These are phyloP conservation scores for Anser cygnoides DNA, from an alignment of 2,113 vertebrate genomes.

Conservation along the genomic window DNA sequence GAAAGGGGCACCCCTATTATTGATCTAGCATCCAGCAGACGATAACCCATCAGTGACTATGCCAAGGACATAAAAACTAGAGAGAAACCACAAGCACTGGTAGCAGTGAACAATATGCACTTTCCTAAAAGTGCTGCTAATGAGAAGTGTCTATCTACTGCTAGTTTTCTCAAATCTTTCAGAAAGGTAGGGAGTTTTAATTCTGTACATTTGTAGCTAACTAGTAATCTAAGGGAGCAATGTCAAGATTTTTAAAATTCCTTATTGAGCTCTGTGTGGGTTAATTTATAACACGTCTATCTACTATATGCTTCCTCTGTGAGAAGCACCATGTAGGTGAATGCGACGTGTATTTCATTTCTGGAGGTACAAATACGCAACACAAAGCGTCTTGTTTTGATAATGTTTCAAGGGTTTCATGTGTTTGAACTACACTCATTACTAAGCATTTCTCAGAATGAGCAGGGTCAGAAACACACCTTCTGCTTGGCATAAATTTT, in stretches of 20 bases:
- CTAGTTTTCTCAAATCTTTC: not conserved
- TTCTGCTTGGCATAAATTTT: not conserved
- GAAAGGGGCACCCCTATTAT: not conserved
- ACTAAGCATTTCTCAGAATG: not conserved
- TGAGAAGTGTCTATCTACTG: not conserved
- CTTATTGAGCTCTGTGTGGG: not conserved
- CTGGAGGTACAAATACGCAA: not conserved
- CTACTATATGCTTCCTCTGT: not conserved
- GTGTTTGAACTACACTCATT: not conserved
- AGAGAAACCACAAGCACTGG: not conserved
- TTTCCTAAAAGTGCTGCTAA: not conserved
- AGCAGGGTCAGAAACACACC: not conserved
- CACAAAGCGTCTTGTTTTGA: not conserved
- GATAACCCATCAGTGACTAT: not conserved
- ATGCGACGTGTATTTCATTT: not conserved
- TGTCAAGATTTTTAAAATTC: not conserved
- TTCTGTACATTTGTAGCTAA: not conserved
- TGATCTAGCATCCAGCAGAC: not conserved
- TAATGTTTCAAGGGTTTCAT: not conserved
- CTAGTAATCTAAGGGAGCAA: not conserved
- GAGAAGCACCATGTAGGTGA: not conserved
- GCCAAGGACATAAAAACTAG: not conserved
- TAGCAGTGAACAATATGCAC: rapidly evolving
- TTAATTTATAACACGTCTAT: not conserved
- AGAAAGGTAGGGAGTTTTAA: not conserved